Conservation (phyloP, 2,113 vertebrate genomes). For the Sterrhoptilus dennistouni region DNA sequence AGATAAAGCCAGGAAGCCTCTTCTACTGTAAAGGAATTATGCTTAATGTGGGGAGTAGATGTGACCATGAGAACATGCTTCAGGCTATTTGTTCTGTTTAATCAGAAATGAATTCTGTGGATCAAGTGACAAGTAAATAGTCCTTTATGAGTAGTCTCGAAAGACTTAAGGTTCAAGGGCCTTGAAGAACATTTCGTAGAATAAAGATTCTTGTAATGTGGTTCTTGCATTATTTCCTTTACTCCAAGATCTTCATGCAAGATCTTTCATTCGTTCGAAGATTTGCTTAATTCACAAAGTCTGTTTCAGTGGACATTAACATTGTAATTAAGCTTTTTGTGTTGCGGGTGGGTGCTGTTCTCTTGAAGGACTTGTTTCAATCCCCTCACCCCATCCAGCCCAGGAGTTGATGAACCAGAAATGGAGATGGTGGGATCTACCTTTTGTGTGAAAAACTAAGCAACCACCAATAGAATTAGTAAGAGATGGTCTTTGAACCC, state of each 20-base stretch:
- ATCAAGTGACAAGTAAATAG: background rate
- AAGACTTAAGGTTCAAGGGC: background rate
- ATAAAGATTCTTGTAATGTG: background rate
- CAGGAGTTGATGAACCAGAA: background rate
- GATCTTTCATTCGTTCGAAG: background rate
- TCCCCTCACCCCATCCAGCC: too few relatives aligned
- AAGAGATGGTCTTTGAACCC: background rate
- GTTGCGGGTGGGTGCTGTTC: background rate
- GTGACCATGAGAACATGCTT: background rate
- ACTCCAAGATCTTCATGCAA: background rate
- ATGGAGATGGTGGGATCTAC: background rate
- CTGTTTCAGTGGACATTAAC: background rate
- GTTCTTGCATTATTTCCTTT: background rate
- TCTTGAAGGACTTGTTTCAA: background rate
- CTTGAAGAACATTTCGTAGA: background rate
- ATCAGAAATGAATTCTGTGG: background rate
- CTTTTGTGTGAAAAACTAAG: background rate
- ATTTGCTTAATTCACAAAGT: background rate
- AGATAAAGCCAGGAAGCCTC: background rate
- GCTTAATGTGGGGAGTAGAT: background rate
- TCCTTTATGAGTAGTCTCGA: background rate
- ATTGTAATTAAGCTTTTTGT: background rate
- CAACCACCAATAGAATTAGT: background rate
- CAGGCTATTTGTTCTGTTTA: background rate
- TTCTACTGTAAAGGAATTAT: background rate